These are phyloP conservation scores for Panthera tigris DNA, from an alignment of 2,113 vertebrate species.

Conservation along the genomic window DNA sequence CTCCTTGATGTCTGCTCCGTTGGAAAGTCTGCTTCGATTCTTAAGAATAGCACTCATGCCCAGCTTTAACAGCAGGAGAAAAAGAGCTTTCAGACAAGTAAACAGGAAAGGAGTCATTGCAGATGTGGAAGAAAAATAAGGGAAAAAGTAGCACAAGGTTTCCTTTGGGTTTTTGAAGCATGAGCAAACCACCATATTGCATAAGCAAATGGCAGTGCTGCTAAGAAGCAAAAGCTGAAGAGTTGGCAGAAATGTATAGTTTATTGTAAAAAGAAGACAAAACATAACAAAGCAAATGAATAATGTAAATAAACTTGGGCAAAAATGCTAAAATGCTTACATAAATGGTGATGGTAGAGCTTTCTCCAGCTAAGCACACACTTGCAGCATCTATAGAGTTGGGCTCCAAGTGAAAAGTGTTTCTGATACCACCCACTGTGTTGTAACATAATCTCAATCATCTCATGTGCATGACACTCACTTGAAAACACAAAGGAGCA, in stretches of 20 bases:
- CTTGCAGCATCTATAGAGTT: background rate
- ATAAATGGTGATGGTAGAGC: background rate
- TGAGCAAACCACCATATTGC: conserved; percentile 15
- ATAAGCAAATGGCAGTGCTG: background rate
- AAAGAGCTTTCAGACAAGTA: conserved; percentile 2
- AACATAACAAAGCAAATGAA: conserved; percentile 22
- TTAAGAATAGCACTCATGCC: background rate
- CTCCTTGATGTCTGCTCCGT: background rate
- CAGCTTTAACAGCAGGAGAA: background rate
- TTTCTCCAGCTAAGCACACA: background rate
- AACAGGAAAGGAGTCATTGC: background rate
- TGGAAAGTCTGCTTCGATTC: background rate
- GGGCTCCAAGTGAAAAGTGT: conserved; percentile 6
- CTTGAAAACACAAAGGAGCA: conserved; percentile 35
- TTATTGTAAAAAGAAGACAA: conserved; percentile 46
- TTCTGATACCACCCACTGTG: conserved; percentile 35
- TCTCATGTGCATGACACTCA: background rate
- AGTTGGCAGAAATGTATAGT: background rate
- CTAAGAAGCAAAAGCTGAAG: background rate
- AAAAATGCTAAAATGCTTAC: conserved; percentile 22
- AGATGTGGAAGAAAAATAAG: conserved; percentile 25
- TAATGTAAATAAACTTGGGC: conserved; percentile 42
- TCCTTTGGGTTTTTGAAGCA: conserved; percentile 22
- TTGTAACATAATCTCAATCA: conserved; percentile 32
- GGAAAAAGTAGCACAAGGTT: background rate